Conservation (phyloP, 2,888 invertebrate species). For the Lycia hirtaria region DNA sequence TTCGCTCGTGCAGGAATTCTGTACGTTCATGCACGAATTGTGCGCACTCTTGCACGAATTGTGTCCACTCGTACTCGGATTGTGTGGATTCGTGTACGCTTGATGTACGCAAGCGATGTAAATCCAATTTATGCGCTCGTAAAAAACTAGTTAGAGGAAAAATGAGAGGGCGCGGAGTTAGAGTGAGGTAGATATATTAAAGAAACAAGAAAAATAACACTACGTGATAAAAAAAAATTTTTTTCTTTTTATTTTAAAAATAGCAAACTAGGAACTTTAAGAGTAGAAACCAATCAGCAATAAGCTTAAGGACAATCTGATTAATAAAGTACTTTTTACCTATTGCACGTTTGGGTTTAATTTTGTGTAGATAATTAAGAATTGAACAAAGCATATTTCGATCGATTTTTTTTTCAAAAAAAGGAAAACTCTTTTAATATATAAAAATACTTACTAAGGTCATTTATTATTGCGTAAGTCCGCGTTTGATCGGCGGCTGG, state of each 20-base stretch:
- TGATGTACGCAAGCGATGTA: background rate
- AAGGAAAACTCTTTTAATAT: too few relatives aligned
- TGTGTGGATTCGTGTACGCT: background rate
- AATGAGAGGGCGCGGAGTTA: background rate
- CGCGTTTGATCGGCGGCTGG: too few relatives aligned
- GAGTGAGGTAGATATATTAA: conserved; percentile 6
- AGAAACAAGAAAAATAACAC: background rate
- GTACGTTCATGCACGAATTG: background rate
- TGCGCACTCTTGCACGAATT: background rate
- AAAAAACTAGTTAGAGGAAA: background rate
- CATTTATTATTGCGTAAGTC: too few relatives aligned
- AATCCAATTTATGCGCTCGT: background rate
- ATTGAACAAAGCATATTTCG: too few relatives aligned
- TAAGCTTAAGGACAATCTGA: too few relatives aligned
- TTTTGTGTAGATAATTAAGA: background rate
- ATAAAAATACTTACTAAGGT: too few relatives aligned
- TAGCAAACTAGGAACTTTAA: background rate
- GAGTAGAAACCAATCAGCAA: background rate
- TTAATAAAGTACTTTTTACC: too few relatives aligned
- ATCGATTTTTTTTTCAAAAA: too few relatives aligned
- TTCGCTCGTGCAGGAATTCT: background rate
- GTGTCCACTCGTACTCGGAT: background rate
- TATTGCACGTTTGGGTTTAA: background rate
- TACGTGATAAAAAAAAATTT: background rate
- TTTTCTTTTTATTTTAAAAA: background rate